Evolutionary conservation across 2,797 vertebrate genomes (phyloP).

Genomic region (Sebastes glaucus): DNA sequence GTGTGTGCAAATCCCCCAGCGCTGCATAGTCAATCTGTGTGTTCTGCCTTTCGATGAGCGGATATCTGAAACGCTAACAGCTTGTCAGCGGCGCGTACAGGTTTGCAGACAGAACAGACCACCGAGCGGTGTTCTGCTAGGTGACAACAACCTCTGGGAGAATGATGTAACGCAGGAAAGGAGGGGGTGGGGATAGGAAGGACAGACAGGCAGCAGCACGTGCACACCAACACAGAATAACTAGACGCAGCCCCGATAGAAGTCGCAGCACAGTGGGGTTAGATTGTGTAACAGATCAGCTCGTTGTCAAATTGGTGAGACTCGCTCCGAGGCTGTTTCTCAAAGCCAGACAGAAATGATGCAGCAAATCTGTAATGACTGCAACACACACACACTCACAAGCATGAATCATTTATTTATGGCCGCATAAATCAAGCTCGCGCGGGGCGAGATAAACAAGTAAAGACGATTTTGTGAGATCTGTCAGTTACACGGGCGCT

Average conservation of each 20-base stretch:
- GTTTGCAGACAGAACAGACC: conserved; percentile 47
- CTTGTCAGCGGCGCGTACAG: conserved; percentile 48
- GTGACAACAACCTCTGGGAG: conserved; percentile 60
- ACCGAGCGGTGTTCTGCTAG: conserved; percentile 31
- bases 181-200: neutral
- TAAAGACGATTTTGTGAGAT: conserved; percentile 46
- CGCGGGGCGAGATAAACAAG: conserved; percentile 40
- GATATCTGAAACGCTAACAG: conserved; percentile 44
- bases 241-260: neutral
- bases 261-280: conserved; percentile 21
- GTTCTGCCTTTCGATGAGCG: conserved; percentile 43
- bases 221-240: neutral
- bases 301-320: conserved; percentile 42
- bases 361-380: conserved; percentile 70
- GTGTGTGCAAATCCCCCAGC: neutral
- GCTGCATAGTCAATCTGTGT: conserved; percentile 27
- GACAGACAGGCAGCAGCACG: neutral
- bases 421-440: conserved; percentile 46
- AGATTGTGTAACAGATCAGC: conserved; percentile 59
- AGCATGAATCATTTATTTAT: conserved; percentile 68
- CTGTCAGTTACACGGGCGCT: conserved; percentile 49
- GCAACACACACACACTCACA: conserved; percentile 51
- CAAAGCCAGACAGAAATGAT: conserved; percentile 66
- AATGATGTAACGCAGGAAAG: conserved; percentile 34
- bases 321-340: conserved; percentile 27